Evolutionary conservation across 2,888 invertebrate genomes (phyloP).

Genomic region (Gerosis bhagava): DNA sequence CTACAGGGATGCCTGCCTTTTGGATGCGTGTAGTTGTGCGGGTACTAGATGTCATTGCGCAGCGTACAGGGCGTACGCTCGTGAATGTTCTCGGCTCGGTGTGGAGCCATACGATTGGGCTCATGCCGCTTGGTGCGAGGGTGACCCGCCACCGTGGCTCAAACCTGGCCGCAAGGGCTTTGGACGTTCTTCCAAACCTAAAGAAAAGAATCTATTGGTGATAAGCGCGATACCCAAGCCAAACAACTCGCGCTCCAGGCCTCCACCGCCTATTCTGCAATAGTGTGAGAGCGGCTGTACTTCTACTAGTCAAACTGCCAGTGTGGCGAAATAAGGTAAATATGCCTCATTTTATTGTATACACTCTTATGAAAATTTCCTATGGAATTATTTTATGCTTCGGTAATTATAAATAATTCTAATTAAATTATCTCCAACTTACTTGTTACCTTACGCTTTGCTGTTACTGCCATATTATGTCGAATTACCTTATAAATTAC

Average conservation of each 20-base stretch:
- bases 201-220: conserved; percentile 47
- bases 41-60: conserved; percentile 93
- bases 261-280: conserved; percentile 72
- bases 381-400: no score
- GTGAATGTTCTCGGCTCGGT: conserved; percentile 92
- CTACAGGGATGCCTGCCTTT: conserved; percentile 92
- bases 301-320: conserved; percentile 78
- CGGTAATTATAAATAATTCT: no score
- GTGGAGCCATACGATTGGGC: conserved; percentile 89
- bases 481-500: no score
- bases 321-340: conserved; percentile 65
- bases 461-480: no score
- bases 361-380: no score
- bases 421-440: no score
- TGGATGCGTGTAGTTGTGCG: conserved; percentile 95
- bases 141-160: conserved; percentile 63
- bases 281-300: conserved; percentile 48
- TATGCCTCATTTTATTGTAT: no score
- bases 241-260: conserved; percentile 59
- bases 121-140: conserved; percentile 85
- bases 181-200: conserved; percentile 36
- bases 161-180: conserved; percentile 47
- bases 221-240: conserved; percentile 56
- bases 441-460: no score
- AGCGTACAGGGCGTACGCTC: conserved; percentile 93